A percentile compares a stretch with the other conserved stretches of the same genome.
phyloP scores from a whole-genome alignment of 2,113 vertebrate genomes.

The Anser brachyrhynchus region DNA sequence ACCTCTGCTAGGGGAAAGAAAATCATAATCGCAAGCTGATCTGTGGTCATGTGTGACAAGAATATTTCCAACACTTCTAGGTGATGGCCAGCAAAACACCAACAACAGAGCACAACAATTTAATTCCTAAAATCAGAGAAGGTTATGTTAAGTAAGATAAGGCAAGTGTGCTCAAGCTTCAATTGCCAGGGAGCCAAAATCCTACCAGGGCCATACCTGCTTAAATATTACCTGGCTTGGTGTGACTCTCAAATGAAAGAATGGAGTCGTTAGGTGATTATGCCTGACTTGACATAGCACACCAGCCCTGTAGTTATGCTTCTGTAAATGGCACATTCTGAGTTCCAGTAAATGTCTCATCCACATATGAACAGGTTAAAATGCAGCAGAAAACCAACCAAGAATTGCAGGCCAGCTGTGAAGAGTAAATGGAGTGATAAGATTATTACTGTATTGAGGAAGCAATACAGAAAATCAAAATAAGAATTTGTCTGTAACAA shows the following conservation, averaged over 20 bases:
- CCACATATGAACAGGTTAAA: not conserved
- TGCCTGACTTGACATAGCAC: not conserved
- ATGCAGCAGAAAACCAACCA: slow-evolving; percentile 32
- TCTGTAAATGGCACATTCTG: slow-evolving; percentile 6
- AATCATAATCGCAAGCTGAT: not conserved
- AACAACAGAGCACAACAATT: not conserved
- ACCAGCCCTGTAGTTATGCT: not conserved
- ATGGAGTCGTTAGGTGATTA: not conserved
- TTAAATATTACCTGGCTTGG: not conserved
- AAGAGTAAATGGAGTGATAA: slow-evolving; percentile 48
- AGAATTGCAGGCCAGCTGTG: not conserved
- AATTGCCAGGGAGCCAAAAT: not conserved
- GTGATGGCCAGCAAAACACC: not conserved
- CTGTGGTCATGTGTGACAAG: not conserved
- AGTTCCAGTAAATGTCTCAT: slow-evolving; percentile 10
- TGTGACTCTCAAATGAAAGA: not conserved
- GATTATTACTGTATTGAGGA: slow-evolving; percentile 33
- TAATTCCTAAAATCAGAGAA: not conserved
- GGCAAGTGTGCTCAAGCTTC: not conserved
- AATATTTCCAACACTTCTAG: not conserved
- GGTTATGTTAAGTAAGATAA: not conserved
- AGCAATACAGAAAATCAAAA: slow-evolving; percentile 39
- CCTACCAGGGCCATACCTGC: not conserved
- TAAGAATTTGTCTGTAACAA: slow-evolving; percentile 21
- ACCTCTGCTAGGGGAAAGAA: not conserved